Conservation (phyloP, 2,113 vertebrate genomes). For the Mastomys coucha region DNA sequence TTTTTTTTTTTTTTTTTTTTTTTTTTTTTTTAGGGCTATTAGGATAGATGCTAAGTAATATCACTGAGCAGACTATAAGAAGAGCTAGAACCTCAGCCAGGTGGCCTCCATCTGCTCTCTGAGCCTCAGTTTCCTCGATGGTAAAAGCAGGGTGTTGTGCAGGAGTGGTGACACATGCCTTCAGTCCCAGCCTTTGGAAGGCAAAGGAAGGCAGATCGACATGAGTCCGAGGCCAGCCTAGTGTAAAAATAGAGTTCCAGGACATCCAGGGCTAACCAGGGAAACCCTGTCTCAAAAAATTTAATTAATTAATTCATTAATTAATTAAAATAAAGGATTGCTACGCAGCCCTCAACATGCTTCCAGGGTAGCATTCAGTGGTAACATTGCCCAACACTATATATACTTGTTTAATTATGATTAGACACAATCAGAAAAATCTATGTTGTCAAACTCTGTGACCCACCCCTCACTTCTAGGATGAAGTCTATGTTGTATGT, state of each 20-base stretch:
- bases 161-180: neutral
- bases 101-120: neutral
- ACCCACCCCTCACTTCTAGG: neutral
- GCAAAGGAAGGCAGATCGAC: neutral
- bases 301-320: neutral
- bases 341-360: neutral
- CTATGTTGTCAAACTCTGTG: neutral
- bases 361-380: neutral
- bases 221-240: too few species aligned
- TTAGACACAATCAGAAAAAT: neutral
- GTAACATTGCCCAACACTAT: neutral
- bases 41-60: constrained; percentile 45
- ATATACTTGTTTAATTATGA: neutral
- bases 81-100: neutral
- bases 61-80: neutral
- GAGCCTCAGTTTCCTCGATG: neutral
- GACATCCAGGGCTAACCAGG: neutral
- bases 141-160: neutral
- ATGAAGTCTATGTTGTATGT: neutral
- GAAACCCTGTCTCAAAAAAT: neutral
- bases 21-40: neutral
- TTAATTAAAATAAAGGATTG: neutral
- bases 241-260: too few species aligned
- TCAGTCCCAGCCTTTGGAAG: neutral
- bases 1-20: too few species aligned